Conservation (phyloP, 1,140 invertebrate species). For the Tetragnatha versicolor region DNA sequence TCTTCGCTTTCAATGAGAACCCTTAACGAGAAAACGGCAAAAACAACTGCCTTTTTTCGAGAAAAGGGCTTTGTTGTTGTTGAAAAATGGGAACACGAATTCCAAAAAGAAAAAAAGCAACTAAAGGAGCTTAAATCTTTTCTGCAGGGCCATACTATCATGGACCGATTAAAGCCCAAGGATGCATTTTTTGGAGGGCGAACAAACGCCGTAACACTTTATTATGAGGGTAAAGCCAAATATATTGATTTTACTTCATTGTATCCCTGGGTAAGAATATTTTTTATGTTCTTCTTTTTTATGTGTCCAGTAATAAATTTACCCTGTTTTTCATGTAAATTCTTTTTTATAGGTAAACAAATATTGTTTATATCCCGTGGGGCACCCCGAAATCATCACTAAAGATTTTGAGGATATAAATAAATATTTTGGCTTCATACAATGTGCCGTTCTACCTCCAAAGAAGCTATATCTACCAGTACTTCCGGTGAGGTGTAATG, state of each 20-base stretch:
- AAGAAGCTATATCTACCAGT: too few relatives aligned
- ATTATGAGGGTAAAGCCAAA: not conserved
- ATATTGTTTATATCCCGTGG: not conserved
- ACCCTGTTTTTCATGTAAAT: too few relatives aligned
- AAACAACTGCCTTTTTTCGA: not conserved
- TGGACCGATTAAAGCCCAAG: not conserved
- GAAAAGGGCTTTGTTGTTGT: not conserved
- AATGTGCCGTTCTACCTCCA: slow-evolving; percentile 56
- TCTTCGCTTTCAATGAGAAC: not conserved
- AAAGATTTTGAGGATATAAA: not conserved
- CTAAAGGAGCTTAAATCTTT: not conserved
- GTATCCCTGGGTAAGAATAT: slow-evolving; percentile 28
- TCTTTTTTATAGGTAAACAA: slow-evolving; percentile 57
- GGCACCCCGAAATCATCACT: not conserved
- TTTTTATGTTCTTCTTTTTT: too few relatives aligned
- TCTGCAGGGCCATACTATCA: not conserved
- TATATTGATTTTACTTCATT: not conserved
- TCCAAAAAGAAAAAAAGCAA: too few relatives aligned
- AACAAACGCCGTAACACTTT: not conserved
- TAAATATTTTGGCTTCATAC: slow-evolving; percentile 25
- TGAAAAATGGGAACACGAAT: slow-evolving; percentile 1
- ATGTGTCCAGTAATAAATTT: too few relatives aligned
- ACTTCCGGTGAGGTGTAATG: slow-evolving; percentile 6
- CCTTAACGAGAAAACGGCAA: not conserved
- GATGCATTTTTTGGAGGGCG: slow-evolving; percentile 4